Evolutionary conservation across 2,888 invertebrate genomes (phyloP), one percentile per base, ranked within the genome.

Genomic region (Noctua comes): DNA sequence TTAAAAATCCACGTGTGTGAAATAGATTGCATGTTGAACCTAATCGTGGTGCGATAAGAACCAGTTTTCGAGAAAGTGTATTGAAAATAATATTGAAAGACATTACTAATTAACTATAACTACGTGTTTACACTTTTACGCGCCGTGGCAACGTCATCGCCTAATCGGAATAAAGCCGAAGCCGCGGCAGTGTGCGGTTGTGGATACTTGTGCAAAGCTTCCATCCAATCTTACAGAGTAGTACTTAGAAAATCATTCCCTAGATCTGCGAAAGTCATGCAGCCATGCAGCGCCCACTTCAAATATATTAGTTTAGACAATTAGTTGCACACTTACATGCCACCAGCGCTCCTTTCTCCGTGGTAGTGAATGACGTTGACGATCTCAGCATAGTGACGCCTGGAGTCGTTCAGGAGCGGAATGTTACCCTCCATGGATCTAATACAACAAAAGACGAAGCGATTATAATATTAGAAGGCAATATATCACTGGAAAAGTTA

Each of bases 351-450:
- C 0, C 0, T 0, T 8, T 0, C 1, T 48, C 0, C 75, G 1
- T 24, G 18, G 10, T 24, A 16, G 59, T 27, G 11, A 46, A 74
- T 18, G 16, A 76, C 75, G 59, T 74, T 16, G 11, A 59, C 11
- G 48, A 73, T 74, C 46, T 59, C 74, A 8, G 36, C 27, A 46
- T 74, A 76, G 46, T 76, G 75, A 6, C 75, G 74, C 10, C 75
- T 57, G 73, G 1, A 75, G 57, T 75, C 75, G 36, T 75, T 46
- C 36, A 75, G 31, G 3, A 75, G n/a, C n/a, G 75, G 75, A 21
- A 73, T 73, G 74, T 73, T 4, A 3, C 54, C 73, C 21, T 59
- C 46, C 75, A 75, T 75, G 13, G 73, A 73, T 48, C 75, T 76
- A 24, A 27, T 13, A 21, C 0, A 59, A 31, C 1, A 74, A 31